phyloP scores from a whole-genome alignment of 2,797 vertebrate species.

The Lacerta bilineata region DNA sequence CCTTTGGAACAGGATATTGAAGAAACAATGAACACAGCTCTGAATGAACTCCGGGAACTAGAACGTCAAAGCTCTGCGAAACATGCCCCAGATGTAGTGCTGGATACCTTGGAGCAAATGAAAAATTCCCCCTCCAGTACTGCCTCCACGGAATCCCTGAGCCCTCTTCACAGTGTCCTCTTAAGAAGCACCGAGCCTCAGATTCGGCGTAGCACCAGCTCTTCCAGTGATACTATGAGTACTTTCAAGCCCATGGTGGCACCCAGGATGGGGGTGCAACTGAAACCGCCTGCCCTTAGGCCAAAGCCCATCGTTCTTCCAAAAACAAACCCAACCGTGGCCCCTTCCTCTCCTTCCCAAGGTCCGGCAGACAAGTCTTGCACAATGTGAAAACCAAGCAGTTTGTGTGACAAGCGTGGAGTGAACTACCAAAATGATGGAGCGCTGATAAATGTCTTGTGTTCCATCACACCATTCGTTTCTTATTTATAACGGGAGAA shows the following conservation, averaged over 20 bases:
- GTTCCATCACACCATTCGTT: conserved; percentile 80
- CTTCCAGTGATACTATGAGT: conserved; percentile 93
- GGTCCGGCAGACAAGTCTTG: conserved; percentile 96
- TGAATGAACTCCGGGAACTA: conserved; percentile 96
- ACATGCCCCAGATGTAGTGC: conserved; percentile 96
- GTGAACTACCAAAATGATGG: conserved; percentile 62
- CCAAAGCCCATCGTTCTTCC: conserved; percentile 96
- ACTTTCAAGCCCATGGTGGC: conserved; percentile 95
- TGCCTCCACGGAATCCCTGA: conserved; percentile 84
- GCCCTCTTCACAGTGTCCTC: conserved; percentile 82
- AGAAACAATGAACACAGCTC: conserved; percentile 97
- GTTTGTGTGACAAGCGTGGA: conserved; percentile 68
- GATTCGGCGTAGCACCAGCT: conserved; percentile 93
- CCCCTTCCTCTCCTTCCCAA: conserved; percentile 85
- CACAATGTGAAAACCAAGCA: conserved; percentile 89
- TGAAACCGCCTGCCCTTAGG: conserved; percentile 95
- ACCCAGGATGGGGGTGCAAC: conserved; percentile 96
- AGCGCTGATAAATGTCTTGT: conserved; percentile 73
- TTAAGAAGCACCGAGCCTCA: conserved; percentile 87
- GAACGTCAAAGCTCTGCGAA: conserved; percentile 96
- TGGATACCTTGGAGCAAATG: conserved; percentile 97
- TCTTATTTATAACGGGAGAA: conserved; percentile 89
- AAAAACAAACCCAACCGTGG: conserved; percentile 86
- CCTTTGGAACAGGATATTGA: conserved; percentile 92
- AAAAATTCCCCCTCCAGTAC: conserved; percentile 85